Evolutionary conservation across 1,140 invertebrate genomes (phyloP), one percentile per base, ranked within the genome.

Genomic region (Drosophila fuyamai): DNA sequence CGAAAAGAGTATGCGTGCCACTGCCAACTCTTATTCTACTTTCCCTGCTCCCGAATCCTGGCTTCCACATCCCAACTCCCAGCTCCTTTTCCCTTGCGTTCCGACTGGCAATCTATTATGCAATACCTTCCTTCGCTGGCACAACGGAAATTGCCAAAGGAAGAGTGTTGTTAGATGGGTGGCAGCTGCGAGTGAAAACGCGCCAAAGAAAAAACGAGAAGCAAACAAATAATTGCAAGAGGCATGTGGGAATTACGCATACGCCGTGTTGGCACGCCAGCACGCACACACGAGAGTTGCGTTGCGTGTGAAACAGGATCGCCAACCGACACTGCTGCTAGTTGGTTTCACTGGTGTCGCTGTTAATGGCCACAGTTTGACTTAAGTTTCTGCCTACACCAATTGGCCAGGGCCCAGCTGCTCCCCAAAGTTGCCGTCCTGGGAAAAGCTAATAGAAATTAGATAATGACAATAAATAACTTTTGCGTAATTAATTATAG

Each of bases 121-220:
- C 82, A 86, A 86, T 86, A 62, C 65, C 65, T 68, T 43, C 44
- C 16, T n/a, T 44, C 40, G 43, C 63, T 68, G 27, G 50, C 76
- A 79, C 48, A 71, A 43, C 84, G 84, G 84, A 89, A 89, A 89
- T 89, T 84, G 84, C 60, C 67, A 62, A 72, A 79, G 84, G 84
- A 89, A 89, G 88, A 83, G 80, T 89, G 80, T 81, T 89, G 84
- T 90, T 84, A 90, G 74, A 86, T 75, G 76, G 74, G 38, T 62
- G 65, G 36, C 53, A 57, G 48, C 27, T 65, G 63, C 16, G 36
- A 66, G 43, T 40, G 58, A 66, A 66, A 66, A 62, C 55, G 61
- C 61, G 55, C 41, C 41, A 65, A 65, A n/a, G 55, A 46, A 53
- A 43, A 68, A 38, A 29, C 12, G 56, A 59, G 66, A 40, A 59